Percentiles rank a stretch among this genome's conserved stretches.
Evolutionary conservation across 1,140 invertebrate species (phyloP).

Genomic region (Magallana ariakensis): DNA sequence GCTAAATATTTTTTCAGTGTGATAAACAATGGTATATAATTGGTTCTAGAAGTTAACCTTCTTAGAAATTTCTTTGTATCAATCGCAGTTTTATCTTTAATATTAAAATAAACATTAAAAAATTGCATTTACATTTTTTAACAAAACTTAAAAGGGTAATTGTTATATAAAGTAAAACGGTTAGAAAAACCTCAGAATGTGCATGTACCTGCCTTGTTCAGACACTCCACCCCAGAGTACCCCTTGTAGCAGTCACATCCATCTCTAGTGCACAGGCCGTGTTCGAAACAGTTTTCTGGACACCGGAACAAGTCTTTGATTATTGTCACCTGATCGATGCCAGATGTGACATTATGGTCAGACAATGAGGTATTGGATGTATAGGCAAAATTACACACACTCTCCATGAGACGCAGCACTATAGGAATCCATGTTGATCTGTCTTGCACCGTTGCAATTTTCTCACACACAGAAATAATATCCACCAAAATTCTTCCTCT

Average conservation of each 20-base stretch:
- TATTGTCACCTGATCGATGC: slow-evolving; percentile 18
- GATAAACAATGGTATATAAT: too few species aligned
- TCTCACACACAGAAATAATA: slow-evolving; percentile 44
- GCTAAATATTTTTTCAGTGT: too few species aligned
- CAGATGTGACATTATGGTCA: not conserved
- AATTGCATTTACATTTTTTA: too few species aligned
- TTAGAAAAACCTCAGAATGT: too few species aligned
- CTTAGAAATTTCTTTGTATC: too few species aligned
- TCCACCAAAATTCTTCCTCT: slow-evolving; percentile 29
- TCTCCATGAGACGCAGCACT: slow-evolving; percentile 48
- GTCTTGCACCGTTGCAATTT: slow-evolving; percentile 33
- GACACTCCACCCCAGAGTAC: slow-evolving; percentile 49
- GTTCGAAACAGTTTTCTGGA: slow-evolving; percentile 53
- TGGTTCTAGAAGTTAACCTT: too few species aligned
- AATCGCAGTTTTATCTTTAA: too few species aligned
- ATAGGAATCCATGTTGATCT: slow-evolving; percentile 46
- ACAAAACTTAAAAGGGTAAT: too few species aligned
- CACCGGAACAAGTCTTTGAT: slow-evolving; percentile 44
- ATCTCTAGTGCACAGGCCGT: slow-evolving; percentile 45
- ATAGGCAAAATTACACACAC: slow-evolving; percentile 40
- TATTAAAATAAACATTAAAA: too few species aligned
- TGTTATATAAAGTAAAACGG: too few species aligned
- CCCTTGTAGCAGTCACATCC: slow-evolving; percentile 50
- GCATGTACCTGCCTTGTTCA: slow-evolving; percentile 51
- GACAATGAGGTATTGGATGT: slow-evolving; percentile 12